Conservation (phyloP, 1,140 invertebrate species). For the Drosophila parabipectinata region DNA sequence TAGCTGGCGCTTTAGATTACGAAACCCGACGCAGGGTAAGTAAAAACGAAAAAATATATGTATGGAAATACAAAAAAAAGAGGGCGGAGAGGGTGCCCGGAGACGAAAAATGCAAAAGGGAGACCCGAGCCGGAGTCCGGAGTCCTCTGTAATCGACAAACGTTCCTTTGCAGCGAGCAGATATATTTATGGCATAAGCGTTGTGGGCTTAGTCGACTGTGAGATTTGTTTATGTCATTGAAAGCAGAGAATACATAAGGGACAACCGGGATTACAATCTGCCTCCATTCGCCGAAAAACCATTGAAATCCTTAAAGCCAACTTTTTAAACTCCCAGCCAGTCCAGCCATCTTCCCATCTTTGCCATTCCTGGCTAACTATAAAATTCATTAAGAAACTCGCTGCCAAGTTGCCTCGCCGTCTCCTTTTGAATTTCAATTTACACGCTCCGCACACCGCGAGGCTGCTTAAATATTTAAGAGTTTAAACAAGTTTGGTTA, state of each 20-base stretch:
- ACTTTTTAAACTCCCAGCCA: background rate
- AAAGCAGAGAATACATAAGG: constrained; percentile 37
- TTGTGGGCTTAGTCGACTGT: constrained; percentile 63
- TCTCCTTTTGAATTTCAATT: constrained; percentile 65
- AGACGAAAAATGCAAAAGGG: constrained; percentile 36
- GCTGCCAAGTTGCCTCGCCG: constrained; percentile 15
- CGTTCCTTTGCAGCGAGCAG: constrained; percentile 37
- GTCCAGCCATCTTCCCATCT: background rate
- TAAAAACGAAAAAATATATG: constrained; percentile 52
- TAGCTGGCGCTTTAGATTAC: constrained; percentile 96
- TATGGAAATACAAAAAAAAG: background rate
- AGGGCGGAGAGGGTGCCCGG: constrained; percentile 87
- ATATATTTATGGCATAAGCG: constrained; percentile 69
- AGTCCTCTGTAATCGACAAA: constrained; percentile 42
- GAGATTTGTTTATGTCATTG: constrained; percentile 71
- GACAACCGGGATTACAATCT: constrained; percentile 16
- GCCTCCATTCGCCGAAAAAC: background rate
- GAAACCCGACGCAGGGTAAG: constrained; percentile 95
- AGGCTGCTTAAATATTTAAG: constrained; percentile 78
- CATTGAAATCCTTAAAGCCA: background rate
- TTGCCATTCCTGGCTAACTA: constrained; percentile 27
- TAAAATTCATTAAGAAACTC: constrained; percentile 81
- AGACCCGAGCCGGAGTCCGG: constrained; percentile 19
- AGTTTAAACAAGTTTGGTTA: constrained; percentile 67
- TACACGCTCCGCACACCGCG: constrained; percentile 47